These are phyloP conservation scores for Andrena bicolor DNA, from an alignment of 2,888 invertebrate species.

Conservation along the genomic window DNA sequence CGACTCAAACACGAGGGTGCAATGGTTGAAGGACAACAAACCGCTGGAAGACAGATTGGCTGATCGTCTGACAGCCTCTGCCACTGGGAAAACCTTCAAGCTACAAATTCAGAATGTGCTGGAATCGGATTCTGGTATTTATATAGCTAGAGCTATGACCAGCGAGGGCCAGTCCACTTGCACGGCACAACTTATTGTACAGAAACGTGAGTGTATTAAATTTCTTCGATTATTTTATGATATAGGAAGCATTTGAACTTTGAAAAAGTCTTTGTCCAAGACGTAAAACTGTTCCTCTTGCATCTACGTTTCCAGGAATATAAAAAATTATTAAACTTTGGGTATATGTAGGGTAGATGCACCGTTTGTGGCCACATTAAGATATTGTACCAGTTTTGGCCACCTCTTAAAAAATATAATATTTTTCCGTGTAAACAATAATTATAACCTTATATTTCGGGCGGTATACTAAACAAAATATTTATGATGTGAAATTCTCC, in stretches of 20 bases:
- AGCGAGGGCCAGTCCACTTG: conserved; percentile 92
- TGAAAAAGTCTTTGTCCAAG: background rate
- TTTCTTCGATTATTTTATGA: no score
- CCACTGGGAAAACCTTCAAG: conserved; percentile 88
- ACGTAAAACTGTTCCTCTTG: background rate
- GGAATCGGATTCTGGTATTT: conserved; percentile 94
- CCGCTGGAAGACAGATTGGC: conserved; percentile 91
- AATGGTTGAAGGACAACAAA: conserved; percentile 96
- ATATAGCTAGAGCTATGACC: conserved; percentile 95
- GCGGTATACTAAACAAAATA: no score
- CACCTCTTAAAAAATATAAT: no score
- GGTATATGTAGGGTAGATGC: no score
- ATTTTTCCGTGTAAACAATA: no score
- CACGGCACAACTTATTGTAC: conserved; percentile 94
- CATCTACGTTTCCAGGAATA: no score
- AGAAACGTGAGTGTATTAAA: conserved; percentile 89
- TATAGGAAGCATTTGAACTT: background rate
- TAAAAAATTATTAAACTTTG: no score
- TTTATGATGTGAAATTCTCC: no score
- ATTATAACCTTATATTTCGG: no score
- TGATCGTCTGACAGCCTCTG: conserved; percentile 89
- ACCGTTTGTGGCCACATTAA: no score
- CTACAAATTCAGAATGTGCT: conserved; percentile 91
- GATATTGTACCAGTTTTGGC: no score
- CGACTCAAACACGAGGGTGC: conserved; percentile 87